Base-by-base conservation (phyloP, 2,888 invertebrate species). In the Drosophila cyrtoloma region DNA sequence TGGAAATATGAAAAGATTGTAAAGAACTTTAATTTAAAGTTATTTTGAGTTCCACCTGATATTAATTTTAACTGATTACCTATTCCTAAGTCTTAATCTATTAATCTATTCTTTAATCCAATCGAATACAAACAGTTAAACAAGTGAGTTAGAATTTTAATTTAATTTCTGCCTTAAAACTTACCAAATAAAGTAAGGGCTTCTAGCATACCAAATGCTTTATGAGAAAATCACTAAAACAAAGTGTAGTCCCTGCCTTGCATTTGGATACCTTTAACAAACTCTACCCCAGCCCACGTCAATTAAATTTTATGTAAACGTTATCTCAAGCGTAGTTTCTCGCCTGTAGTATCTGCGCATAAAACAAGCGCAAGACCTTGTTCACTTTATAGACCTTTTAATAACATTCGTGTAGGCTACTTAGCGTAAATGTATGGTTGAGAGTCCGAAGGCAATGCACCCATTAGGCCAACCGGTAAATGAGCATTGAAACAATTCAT, bases 401-500 rank as follows among this genome's bases (percentile, higher is more conserved):
- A 67, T 75, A 53, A 64, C 77, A 73, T 70, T 71, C 79, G 62
- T 50, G 57, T 62, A 51, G 53, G 62, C 39, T 57, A 64, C 47
- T 60, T 64, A 64, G 64, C 52, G 71, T 22, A 44, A 71, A 60
- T 71, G 28, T 70, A 62, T 70, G 70, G 71, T n/a, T 44, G n/a
- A 26, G 42, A 53, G 53, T 37, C 28, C 42, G 57, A 71, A 72
- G 89, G 81, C 87, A 89, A 81, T 86, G 89, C 89, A 86, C 76
- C 87, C 87, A 89, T 89, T 89, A 89, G 75, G 75, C 71, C 72
- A 72, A 78, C 86, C 86, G 89, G 87, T 86, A 89, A 87, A 87
- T 85, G 86, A 82, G 88, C 86, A 87, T 86, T 87, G 88, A 87
- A 89, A 81, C 89, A 87, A 89, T 87, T 87, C 87, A 87, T 87